Evolutionary conservation across 2,888 invertebrate species (phyloP).

Genomic region (Lepidocyrtoides sp.): DNA sequence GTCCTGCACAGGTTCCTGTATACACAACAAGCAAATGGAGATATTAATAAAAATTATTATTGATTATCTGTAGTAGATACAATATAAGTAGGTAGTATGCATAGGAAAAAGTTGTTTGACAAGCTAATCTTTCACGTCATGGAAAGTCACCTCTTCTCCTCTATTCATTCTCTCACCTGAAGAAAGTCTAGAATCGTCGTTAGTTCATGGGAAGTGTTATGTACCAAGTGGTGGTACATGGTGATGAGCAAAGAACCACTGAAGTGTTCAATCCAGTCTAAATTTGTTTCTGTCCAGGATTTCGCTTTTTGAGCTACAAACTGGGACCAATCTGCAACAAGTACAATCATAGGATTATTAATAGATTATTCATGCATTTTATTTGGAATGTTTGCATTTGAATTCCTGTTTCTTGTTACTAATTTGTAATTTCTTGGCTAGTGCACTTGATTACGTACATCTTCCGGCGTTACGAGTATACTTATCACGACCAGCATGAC

Average conservation of each 20-base stretch:
- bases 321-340: slow-evolving; percentile 90
- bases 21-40: too few relatives aligned
- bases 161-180: slow-evolving; percentile 78
- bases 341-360: too few relatives aligned
- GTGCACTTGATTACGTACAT: slow-evolving; percentile 89
- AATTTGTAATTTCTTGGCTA: too few relatives aligned
- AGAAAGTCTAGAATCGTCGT: slow-evolving; percentile 88
- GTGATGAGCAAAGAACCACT: slow-evolving; percentile 91
- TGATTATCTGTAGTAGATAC: too few relatives aligned
- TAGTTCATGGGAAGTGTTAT: slow-evolving; percentile 88
- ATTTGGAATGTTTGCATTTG: too few relatives aligned
- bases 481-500: slow-evolving; percentile 91
- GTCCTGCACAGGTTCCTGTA: slow-evolving; percentile 85
- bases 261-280: slow-evolving; percentile 91
- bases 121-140: too few relatives aligned
- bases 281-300: slow-evolving; percentile 91
- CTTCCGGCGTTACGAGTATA: slow-evolving; percentile 89
- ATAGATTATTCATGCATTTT: too few relatives aligned
- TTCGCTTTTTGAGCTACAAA: slow-evolving; percentile 90
- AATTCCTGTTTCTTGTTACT: too few relatives aligned
- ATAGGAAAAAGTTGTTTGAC: too few relatives aligned
- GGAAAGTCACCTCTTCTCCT: too few relatives aligned
- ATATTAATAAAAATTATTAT: too few relatives aligned
- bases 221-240: slow-evolving; percentile 91
- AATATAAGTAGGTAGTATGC: too few relatives aligned